Conservation (phyloP, 2,797 vertebrate genomes). For the Cryptoblepharus egeriae region DNA sequence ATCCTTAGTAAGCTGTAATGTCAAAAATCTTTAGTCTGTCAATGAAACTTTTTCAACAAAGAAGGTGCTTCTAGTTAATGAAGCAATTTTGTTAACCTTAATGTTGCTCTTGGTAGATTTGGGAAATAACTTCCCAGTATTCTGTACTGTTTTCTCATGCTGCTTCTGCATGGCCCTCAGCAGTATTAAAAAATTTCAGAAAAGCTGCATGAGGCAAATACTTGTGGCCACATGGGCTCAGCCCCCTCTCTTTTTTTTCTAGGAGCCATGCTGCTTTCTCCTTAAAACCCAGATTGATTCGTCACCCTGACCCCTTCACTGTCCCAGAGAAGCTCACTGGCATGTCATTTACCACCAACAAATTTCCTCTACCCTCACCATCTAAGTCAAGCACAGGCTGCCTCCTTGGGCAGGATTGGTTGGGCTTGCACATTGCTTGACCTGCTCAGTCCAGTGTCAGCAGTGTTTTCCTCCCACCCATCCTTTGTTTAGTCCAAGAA, state of each 20-base stretch:
- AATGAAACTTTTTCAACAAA: conserved; percentile 20
- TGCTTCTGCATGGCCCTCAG: not conserved
- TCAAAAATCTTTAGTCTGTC: conserved; percentile 28
- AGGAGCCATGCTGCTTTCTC: not conserved
- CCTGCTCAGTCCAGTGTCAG: too few relatives aligned
- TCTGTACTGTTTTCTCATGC: not conserved
- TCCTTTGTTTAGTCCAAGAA: too few relatives aligned
- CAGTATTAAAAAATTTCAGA: not conserved
- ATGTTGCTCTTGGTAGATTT: not conserved
- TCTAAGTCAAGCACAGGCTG: too few relatives aligned
- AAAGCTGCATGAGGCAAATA: not conserved
- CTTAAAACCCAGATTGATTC: not conserved
- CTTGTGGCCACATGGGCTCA: not conserved
- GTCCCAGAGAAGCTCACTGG: not conserved
- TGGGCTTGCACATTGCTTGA: too few relatives aligned
- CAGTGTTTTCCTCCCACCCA: too few relatives aligned
- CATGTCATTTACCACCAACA: too few relatives aligned
- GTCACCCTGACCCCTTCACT: too few relatives aligned
- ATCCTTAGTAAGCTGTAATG: conserved; percentile 16
- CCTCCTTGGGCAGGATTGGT: too few relatives aligned
- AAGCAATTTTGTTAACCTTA: conserved; percentile 23
- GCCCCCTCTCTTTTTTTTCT: too few relatives aligned
- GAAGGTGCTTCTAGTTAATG: conserved; percentile 34
- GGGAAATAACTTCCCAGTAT: not conserved
- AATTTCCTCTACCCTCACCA: too few relatives aligned